Base-by-base conservation (phyloP, 1,140 invertebrate genomes). In the Apis florea region DNA sequence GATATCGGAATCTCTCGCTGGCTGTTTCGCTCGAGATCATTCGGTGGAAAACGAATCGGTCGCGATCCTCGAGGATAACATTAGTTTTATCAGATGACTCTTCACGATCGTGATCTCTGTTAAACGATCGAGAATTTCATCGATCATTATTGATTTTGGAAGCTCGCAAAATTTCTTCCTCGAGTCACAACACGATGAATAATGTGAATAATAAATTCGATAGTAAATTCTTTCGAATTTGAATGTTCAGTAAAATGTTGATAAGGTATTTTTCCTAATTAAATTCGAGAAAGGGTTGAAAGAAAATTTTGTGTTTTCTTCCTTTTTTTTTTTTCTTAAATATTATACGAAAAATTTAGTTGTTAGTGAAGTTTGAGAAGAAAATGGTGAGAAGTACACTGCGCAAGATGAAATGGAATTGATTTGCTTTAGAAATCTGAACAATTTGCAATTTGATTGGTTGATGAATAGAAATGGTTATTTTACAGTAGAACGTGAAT, bases 1-100 rank as follows among this genome's bases (percentile, higher is more conserved):
- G 76, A 79, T 79, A 79, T 63, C 51, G 66, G 76, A 78, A 78
- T 78, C 47, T 31, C 56, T n/a, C 31, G 13, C 47, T 24, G 56
- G 49, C 17, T 15, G 40, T 49, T 71, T 71, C 67, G 47, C 19
- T 9, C 66, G 58, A 71, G 76, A 78, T 78, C 66, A 51, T 19
- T 1, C 51, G 66, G 66, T 40, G 56, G 56, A 70, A 70, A 70
- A 70, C 76, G 66, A 72, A 59, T 59, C 11, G n/a, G 63, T 40
- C 19, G 12, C 12, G 24, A 78, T 69, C 15, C 53, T 4, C 8
- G 19, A 1, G 31, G 54, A 78, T 61, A 78, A 51, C 76, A 51
- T 66, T 70, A 59, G 15, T 71, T 78, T 69, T 68, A 78, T 78
- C 72, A 61, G 58, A 40, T 40, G 31, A 40, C 15, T 47, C 31